phyloP scores from a whole-genome alignment of 2,888 invertebrate species.

The Hemicrepidius hirtus region DNA sequence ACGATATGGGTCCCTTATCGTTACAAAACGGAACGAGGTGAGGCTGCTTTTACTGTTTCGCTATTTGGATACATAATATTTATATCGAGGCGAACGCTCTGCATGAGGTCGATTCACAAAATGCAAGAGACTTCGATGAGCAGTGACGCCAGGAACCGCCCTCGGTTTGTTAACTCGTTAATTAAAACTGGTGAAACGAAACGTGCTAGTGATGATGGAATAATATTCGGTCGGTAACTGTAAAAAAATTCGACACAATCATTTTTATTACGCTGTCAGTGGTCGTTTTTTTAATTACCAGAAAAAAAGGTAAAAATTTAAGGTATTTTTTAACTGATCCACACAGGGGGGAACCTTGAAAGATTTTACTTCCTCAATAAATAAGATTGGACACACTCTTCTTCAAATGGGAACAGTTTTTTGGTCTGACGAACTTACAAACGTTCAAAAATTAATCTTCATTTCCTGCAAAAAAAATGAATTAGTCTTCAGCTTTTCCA shows the following conservation, averaged over 20 bases:
- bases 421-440: no score
- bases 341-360: neutral
- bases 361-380: neutral
- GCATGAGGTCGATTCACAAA: slow-evolving; percentile 23
- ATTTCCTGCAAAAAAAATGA: no score
- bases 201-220: neutral
- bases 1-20: slow-evolving; percentile 43
- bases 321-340: no score
- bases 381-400: no score
- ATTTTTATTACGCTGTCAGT: no score
- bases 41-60: slow-evolving; percentile 27
- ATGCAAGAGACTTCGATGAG: slow-evolving; percentile 23
- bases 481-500: no score
- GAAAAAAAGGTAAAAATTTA: no score
- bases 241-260: no score
- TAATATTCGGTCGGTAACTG: no score
- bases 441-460: no score
- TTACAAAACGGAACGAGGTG: slow-evolving; percentile 44
- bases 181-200: slow-evolving; percentile 3
- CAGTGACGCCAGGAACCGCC: slow-evolving; percentile 19
- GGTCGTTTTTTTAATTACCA: no score
- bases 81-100: slow-evolving; percentile 18
- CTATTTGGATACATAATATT: slow-evolving; percentile 8
- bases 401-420: no score
- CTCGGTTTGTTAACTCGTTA: slow-evolving; percentile 14